phyloP scores from a whole-genome alignment of 2,797 vertebrate genomes.

The Peromyscus attwateri region DNA sequence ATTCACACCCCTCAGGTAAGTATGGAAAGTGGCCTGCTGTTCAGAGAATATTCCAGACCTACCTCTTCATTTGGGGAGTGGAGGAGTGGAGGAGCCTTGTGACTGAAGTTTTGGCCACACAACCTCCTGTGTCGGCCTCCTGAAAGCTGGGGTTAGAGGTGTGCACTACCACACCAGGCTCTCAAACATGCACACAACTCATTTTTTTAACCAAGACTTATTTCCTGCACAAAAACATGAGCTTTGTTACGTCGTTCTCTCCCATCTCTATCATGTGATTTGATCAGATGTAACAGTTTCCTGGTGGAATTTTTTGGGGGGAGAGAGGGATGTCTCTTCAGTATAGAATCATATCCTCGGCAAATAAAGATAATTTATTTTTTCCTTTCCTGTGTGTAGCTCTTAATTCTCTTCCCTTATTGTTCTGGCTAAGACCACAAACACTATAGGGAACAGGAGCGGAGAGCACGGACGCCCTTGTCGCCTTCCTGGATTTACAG shows the following conservation, averaged over 20 bases:
- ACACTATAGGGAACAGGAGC: not conserved
- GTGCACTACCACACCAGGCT: too few species aligned
- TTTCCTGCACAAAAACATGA: not conserved
- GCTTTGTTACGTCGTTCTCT: not conserved
- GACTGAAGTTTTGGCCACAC: not conserved
- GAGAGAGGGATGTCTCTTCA: not conserved
- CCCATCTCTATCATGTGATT: not conserved
- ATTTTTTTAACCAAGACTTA: not conserved
- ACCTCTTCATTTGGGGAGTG: not conserved
- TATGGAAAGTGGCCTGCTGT: not conserved
- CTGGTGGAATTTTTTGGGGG: not conserved
- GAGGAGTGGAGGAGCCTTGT: not conserved
- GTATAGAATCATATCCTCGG: too few species aligned
- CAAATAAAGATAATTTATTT: not conserved
- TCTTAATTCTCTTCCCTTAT: not conserved
- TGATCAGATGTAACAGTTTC: not conserved
- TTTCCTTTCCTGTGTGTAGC: not conserved
- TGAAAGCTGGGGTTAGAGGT: not conserved
- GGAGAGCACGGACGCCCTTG: fast-evolving
- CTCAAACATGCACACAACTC: not conserved
- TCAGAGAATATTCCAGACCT: too few species aligned
- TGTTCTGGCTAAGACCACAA: not conserved
- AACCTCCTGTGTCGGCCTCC: not conserved
- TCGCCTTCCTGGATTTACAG: not conserved
- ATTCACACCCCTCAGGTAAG: fast-evolving